Evolutionary conservation across 2,113 vertebrate genomes (phyloP).

Genomic region (Paradoxurus hermaphroditus): DNA sequence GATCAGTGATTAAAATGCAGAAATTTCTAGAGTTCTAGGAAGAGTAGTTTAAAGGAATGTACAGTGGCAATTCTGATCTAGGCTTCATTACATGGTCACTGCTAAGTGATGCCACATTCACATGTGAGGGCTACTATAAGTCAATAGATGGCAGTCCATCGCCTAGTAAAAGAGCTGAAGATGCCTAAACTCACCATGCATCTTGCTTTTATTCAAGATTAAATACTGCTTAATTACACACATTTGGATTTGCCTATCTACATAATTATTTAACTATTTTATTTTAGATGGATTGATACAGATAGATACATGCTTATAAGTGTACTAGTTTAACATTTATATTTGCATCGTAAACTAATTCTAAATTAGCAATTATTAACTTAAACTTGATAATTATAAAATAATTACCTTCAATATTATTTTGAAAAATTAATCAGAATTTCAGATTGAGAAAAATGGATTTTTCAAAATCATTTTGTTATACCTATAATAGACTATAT

Average conservation of each 20-base stretch:
- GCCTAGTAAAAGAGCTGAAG: constrained; percentile 79
- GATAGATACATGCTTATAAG: background rate
- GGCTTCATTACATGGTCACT: constrained; percentile 71
- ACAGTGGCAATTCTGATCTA: constrained; percentile 27
- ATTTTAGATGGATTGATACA: constrained; percentile 25
- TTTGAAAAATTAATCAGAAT: constrained; percentile 49
- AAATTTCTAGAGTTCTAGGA: constrained; percentile 65
- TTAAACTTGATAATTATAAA: constrained; percentile 45
- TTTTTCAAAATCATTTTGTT: constrained; percentile 25
- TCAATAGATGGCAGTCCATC: constrained; percentile 89
- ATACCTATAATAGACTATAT: background rate
- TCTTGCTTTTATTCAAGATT: constrained; percentile 55
- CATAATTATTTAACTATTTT: background rate
- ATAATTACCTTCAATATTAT: constrained; percentile 18
- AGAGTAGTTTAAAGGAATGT: constrained; percentile 62
- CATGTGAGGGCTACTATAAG: constrained; percentile 74
- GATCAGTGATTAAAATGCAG: constrained; percentile 50
- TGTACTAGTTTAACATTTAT: background rate
- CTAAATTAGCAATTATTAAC: constrained; percentile 25
- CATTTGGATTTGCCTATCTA: constrained; percentile 35
- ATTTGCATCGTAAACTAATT: background rate
- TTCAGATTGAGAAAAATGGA: background rate
- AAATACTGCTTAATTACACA: constrained; percentile 71
- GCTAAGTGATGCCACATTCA: constrained; percentile 30
- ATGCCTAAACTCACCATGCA: constrained; percentile 68